These are phyloP conservation scores for Gephyroberyx darwinii DNA, from an alignment of 2,797 vertebrate genomes.

Conservation along the genomic window DNA sequence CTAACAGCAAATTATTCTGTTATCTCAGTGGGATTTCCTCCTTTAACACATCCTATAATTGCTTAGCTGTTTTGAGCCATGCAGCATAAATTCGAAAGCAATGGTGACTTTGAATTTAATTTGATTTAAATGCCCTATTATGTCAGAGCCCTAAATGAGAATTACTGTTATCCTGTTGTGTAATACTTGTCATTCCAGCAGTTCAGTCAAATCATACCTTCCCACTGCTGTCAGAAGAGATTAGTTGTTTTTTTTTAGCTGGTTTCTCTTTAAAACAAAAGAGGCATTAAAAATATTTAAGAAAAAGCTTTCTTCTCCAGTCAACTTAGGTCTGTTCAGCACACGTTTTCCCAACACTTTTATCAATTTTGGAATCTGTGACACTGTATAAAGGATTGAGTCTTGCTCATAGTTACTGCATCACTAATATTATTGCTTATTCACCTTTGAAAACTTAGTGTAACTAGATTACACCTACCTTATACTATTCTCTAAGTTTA, in stretches of 20 bases:
- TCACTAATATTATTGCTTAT: constrained; percentile 69
- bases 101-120: constrained; percentile 21
- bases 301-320: constrained; percentile 33
- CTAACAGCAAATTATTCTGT: background rate
- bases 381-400: constrained; percentile 26
- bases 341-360: background rate
- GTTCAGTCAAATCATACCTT: constrained; percentile 25
- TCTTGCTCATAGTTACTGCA: constrained; percentile 30
- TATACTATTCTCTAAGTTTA: constrained; percentile 31
- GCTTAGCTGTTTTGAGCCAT: constrained; percentile 3
- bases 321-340: constrained; percentile 14
- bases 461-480: constrained; percentile 37
- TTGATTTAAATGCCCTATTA: constrained; percentile 34
- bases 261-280: constrained; percentile 45
- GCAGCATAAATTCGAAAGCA: constrained; percentile 12
- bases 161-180: constrained; percentile 42
- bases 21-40: constrained; percentile 14
- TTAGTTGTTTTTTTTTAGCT: constrained; percentile 28
- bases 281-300: constrained; percentile 6
- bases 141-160: constrained; percentile 34
- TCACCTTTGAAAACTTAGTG: constrained; percentile 31
- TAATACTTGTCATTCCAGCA: constrained; percentile 27
- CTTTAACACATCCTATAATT: constrained; percentile 24
- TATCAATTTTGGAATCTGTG: constrained; percentile 34
- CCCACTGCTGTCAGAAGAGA: constrained; percentile 50